Evolutionary conservation across 2,888 invertebrate species (phyloP).

Genomic region (Morpho achilles): DNA sequence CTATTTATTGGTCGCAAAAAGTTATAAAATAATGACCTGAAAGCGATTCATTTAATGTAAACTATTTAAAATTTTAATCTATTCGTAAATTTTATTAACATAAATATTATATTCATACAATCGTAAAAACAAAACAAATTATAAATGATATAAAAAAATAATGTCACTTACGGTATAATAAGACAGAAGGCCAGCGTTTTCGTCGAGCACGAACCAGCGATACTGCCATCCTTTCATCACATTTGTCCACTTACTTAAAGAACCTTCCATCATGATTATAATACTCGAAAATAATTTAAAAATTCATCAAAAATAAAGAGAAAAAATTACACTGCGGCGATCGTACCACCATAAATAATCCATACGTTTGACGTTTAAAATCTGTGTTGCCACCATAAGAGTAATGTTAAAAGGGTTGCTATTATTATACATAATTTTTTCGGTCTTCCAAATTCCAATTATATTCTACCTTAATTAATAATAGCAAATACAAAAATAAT

Average conservation of each 20-base stretch:
- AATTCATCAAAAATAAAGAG: conserved; percentile 62
- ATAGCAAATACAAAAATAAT: too few species aligned
- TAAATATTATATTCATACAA: background rate
- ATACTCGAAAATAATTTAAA: conserved; percentile 51
- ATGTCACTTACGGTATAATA: conserved; percentile 96
- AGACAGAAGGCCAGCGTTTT: conserved; percentile 95
- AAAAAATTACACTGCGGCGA: conserved; percentile 59
- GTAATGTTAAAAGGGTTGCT: background rate
- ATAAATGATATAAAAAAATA: conserved; percentile 17
- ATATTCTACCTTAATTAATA: too few species aligned
- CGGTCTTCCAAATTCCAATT: too few species aligned
- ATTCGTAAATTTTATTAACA: too few species aligned
- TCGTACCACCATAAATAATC: conserved; percentile 58
- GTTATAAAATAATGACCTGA: too few species aligned
- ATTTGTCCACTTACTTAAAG: conserved; percentile 98
- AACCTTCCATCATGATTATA: conserved; percentile 90
- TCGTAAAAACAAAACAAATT: conserved; percentile 9
- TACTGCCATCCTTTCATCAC: conserved; percentile 99
- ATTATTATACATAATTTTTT: background rate
- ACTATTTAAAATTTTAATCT: too few species aligned
- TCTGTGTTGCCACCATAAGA: conserved; percentile 36
- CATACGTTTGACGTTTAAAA: conserved; percentile 57
- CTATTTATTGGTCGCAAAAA: too few species aligned
- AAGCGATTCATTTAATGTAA: too few species aligned
- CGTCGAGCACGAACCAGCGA: conserved; percentile 99